Conservation (phyloP, 2,113 vertebrate species). For the Zosterops lateralis region DNA sequence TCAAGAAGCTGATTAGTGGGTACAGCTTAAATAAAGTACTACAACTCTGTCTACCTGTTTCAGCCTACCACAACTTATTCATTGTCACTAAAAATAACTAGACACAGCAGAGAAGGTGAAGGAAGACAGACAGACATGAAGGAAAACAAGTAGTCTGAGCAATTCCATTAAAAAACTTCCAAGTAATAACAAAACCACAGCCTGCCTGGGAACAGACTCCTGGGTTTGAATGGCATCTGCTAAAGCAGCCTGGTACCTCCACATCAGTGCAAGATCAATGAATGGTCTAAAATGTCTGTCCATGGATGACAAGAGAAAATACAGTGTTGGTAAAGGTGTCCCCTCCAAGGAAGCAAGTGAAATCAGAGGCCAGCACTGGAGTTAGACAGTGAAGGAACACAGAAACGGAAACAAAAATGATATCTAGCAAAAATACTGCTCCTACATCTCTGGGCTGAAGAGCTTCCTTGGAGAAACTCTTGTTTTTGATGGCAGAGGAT, state of each 20-base stretch:
- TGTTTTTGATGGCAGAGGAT: constrained; percentile 17
- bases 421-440: neutral
- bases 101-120: neutral
- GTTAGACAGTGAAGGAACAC: neutral
- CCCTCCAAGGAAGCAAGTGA: neutral
- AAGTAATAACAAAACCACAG: neutral
- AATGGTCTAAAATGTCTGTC: neutral
- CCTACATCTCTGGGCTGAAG: neutral
- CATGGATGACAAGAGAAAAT: neutral
- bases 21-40: neutral
- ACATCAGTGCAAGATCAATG: neutral
- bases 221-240: neutral
- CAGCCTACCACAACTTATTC: neutral
- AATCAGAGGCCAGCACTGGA: neutral
- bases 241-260: neutral
- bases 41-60: neutral
- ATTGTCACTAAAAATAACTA: neutral
- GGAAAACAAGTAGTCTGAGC: neutral
- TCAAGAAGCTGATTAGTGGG: neutral
- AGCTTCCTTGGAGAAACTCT: neutral
- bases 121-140: neutral
- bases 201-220: neutral
- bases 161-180: neutral
- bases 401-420: neutral
- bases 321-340: neutral